Evolutionary conservation across 2,888 invertebrate species (phyloP), one percentile per base, ranked within the genome.

Genomic region (Bembecia ichneumoniformis): DNA sequence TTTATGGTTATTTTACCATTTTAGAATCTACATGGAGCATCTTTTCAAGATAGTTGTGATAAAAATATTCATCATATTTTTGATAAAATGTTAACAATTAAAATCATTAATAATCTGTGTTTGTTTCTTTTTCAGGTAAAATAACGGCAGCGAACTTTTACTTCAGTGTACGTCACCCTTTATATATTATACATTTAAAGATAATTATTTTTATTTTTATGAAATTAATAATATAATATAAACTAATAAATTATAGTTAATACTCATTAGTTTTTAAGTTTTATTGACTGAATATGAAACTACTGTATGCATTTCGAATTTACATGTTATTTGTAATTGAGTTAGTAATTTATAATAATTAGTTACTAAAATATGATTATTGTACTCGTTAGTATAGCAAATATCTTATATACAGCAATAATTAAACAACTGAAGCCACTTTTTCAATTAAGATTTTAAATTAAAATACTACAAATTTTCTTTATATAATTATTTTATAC

Each of bases 61-160:
- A n/a, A n/a, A n/a, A n/a, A n/a, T n/a, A n/a, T 20, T 20, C 7
- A 20, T 20, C 3, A 20, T 20, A 20, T 20, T 20, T 20, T 7
- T 5, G 1, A 20, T 7, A 20, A 7, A 20, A 17, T 17, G 17
- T 17, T 17, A 3, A 20, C 20, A 28, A 9, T 9, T 28, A 28
- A 9, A 28, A 28, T 28, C 9, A 28, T 28, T 9, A 28, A 9
- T 28, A 2, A 28, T 28, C 7, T 28, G 28, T 28, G 62, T 69
- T 64, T 59, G 50, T 64, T 69, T 67, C 40, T 64, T 83, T n/a
- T 79, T n/a, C 83, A 84, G 84, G 72, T 77, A 55, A 56, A 53
- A 50, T 58, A 59, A 56, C 58, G 51, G 52, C 63, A 56, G 60
- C 55, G 59, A 55, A 57, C 66, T 68, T 64, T 71, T 60, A 63